Evolutionary conservation across 2,113 vertebrate genomes (phyloP).

Genomic region (Labeo catla): DNA sequence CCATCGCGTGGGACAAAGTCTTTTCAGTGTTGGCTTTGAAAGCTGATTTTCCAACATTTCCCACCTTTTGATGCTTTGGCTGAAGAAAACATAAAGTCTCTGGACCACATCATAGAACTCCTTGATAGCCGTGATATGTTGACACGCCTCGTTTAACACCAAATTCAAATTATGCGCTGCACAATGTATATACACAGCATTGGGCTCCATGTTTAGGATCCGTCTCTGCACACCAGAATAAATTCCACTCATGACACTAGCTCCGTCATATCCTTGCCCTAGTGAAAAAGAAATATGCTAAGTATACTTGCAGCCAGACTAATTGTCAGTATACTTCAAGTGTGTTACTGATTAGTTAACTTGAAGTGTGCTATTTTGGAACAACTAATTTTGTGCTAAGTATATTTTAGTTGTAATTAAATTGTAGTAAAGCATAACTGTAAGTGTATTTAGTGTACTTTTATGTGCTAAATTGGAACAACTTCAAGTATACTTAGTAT

Average conservation of each 20-base stretch:
- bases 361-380: too few species aligned
- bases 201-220: not conserved
- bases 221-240: not conserved
- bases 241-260: not conserved
- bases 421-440: too few species aligned
- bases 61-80: conserved; percentile 4
- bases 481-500: too few species aligned
- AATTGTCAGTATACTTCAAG: too few species aligned
- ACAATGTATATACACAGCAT: not conserved
- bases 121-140: not conserved
- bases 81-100: not conserved
- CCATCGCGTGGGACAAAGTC: too few species aligned
- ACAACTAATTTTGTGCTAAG: too few species aligned
- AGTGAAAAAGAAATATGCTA: too few species aligned
- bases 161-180: not conserved
- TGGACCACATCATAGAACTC: not conserved
- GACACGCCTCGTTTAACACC: not conserved
- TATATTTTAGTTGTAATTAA: too few species aligned
- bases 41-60: conserved; percentile 3
- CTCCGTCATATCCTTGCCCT: not conserved
- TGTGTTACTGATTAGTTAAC: too few species aligned
- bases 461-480: too few species aligned
- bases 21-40: not conserved
- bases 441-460: too few species aligned
- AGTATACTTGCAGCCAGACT: too few species aligned